phyloP scores from a whole-genome alignment of 2,888 invertebrate species.

The Drosophila kambysellisi region DNA sequence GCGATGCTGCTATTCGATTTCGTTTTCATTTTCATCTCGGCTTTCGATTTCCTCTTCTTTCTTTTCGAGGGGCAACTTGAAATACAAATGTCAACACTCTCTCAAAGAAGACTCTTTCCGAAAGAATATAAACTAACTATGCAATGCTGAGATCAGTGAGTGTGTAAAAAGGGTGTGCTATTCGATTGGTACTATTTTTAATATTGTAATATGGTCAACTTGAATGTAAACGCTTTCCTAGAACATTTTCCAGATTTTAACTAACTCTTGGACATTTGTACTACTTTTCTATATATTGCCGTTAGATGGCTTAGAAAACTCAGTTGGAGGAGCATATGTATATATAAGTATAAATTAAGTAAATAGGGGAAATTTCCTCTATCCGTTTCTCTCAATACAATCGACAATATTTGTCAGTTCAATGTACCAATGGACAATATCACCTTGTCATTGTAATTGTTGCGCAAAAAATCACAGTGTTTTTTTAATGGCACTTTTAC shows the following conservation, averaged over 20 bases:
- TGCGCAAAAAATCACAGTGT: constrained; percentile 11
- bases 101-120: constrained; percentile 9
- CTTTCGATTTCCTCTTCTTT: constrained; percentile 65
- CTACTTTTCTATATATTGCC: not conserved
- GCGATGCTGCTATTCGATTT: constrained; percentile 17
- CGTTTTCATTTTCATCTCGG: constrained; percentile 31
- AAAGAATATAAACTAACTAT: not conserved
- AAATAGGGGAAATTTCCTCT: not conserved
- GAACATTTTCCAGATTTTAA: not conserved
- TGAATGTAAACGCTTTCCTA: not conserved
- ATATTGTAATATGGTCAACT: not conserved
- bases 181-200: not conserved
- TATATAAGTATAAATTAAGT: not conserved
- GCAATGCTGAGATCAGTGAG: constrained; percentile 5
- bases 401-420: not conserved
- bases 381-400: not conserved
- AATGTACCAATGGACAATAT: constrained; percentile 14
- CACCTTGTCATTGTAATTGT: not conserved
- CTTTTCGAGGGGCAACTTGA: constrained; percentile 24
- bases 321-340: not conserved
- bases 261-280: not conserved
- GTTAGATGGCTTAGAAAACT: not conserved
- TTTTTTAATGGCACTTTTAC: constrained; percentile 18
- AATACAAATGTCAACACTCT: constrained; percentile 1
- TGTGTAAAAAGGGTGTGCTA: too few species aligned